Conservation (phyloP, 2,888 invertebrate genomes). For the Apamea crenata region DNA sequence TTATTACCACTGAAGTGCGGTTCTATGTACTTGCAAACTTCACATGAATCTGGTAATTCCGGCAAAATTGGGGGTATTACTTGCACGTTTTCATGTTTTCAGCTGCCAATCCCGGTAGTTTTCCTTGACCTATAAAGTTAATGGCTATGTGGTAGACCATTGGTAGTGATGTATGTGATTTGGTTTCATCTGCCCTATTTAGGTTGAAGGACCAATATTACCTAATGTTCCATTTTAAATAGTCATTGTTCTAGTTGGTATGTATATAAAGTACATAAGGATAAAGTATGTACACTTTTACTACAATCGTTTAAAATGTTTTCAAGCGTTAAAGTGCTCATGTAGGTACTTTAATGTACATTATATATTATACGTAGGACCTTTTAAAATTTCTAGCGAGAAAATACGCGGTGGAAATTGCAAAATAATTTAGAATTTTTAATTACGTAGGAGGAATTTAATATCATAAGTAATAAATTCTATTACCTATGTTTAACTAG, state of each 20-base stretch:
- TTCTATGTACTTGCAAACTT: background rate
- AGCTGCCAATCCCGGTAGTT: conserved; percentile 15
- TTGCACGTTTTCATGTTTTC: conserved; percentile 28
- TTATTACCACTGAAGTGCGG: background rate
- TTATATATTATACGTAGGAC: too few relatives aligned
- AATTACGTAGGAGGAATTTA: background rate
- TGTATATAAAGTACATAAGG: background rate
- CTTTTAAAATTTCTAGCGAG: background rate
- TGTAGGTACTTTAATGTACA: background rate
- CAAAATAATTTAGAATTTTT: background rate
- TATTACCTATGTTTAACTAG: background rate
- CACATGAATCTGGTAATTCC: conserved; percentile 11
- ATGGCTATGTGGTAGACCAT: background rate
- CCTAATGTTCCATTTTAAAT: background rate
- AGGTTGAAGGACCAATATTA: background rate
- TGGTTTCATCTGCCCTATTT: conserved; percentile 25
- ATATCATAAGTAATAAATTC: conserved; percentile 1
- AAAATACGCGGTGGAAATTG: background rate
- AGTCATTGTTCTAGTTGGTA: background rate
- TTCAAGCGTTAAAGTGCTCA: conserved; percentile 8
- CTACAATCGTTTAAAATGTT: background rate
- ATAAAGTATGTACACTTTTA: background rate
- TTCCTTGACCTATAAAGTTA: conserved; percentile 53
- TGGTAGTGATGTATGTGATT: conserved; percentile 27
- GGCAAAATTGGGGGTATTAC: conserved; percentile 9